These are phyloP conservation scores for Metellina segmentata DNA, from an alignment of 2,888 invertebrate species.

Conservation along the genomic window DNA sequence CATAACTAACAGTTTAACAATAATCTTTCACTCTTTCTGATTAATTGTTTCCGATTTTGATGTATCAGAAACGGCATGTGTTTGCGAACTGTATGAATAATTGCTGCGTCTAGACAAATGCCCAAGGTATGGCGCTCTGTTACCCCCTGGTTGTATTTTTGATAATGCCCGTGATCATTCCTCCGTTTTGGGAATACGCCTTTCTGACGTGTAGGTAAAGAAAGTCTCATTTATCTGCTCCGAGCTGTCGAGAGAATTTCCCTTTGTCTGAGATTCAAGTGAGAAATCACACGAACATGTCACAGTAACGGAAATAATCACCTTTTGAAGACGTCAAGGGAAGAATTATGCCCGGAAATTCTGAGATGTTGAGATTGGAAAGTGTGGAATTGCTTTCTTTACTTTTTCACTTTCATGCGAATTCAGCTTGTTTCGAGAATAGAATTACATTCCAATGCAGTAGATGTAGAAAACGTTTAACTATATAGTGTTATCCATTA, in stretches of 20 bases:
- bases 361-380: not conserved
- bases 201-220: not conserved
- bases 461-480: too few relatives aligned
- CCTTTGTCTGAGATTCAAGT: not conserved
- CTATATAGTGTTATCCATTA: too few relatives aligned
- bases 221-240: slow-evolving; percentile 30
- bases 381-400: not conserved
- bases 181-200: not conserved
- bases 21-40: too few relatives aligned
- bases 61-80: too few relatives aligned
- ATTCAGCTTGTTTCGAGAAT: not conserved
- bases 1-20: too few relatives aligned
- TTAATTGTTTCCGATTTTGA: too few relatives aligned
- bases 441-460: too few relatives aligned
- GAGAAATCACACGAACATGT: slow-evolving; percentile 31
- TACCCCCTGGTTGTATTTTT: not conserved
- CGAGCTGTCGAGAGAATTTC: slow-evolving; percentile 25
- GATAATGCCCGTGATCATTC: not conserved
- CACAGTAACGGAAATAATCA: slow-evolving; percentile 24
- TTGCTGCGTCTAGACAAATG: not conserved
- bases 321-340: not conserved
- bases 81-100: too few relatives aligned
- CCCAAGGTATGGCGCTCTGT: not conserved
- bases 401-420: not conserved
- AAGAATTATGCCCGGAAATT: not conserved